A percentile compares a stretch with the other conserved stretches of the same genome.
These are phyloP conservation scores for Callithrix jacchus DNA, from an alignment of 2,113 vertebrate species.

Conservation along the genomic window DNA sequence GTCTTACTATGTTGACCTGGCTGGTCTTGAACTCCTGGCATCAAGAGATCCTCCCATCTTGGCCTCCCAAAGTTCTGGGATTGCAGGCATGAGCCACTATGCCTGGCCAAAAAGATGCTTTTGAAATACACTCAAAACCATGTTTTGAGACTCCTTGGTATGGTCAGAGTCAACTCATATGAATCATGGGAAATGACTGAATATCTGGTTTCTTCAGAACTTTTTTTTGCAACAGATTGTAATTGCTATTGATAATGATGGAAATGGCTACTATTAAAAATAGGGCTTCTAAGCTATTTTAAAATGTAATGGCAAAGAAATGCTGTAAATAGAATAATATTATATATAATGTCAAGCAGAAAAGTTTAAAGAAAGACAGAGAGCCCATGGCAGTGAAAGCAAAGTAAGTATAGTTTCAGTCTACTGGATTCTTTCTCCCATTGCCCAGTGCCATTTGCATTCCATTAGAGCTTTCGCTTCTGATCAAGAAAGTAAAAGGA, in stretches of 20 bases:
- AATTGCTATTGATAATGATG: not conserved
- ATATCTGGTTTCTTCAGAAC: not conserved
- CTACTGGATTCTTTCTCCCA: not conserved
- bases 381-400: not conserved
- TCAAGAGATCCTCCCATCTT: too few species aligned
- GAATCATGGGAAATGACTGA: not conserved
- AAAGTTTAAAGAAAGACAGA: not conserved
- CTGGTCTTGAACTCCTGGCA: too few species aligned
- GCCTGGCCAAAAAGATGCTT: not conserved
- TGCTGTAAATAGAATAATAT: not conserved
- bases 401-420: not conserved
- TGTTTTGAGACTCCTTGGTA: not conserved
- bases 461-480: not conserved
- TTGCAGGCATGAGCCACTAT: too few species aligned
- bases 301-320: not conserved
- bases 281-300: not conserved
- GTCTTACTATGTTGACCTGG: too few species aligned
- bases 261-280: constrained; percentile 1
- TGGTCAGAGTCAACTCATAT: not conserved
- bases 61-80: too few species aligned
- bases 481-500: not conserved
- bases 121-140: not conserved
- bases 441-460: not conserved
- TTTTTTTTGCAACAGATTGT: not conserved
- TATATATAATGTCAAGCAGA: not conserved